Percentiles rank a stretch among this genome's conserved stretches.
Conservation (phyloP, 2,797 vertebrate species). For the Rousettus madagascariensis region DNA sequence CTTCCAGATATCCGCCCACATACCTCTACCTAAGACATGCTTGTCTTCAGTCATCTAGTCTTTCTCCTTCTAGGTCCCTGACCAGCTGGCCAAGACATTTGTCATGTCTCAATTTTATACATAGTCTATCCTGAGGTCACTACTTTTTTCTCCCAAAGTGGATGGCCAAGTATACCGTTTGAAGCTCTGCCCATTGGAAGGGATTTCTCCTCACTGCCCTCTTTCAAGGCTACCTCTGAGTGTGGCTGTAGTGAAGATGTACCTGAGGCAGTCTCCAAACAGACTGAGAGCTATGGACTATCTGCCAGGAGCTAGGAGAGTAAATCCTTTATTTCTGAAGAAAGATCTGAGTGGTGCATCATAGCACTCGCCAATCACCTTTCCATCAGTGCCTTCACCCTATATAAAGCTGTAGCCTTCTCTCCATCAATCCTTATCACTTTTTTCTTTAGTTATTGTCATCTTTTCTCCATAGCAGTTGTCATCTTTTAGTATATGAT, state of each 20-base stretch:
- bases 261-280: background rate
- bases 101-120: background rate
- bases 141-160: background rate
- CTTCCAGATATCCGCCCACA: background rate
- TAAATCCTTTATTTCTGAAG: background rate
- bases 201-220: background rate
- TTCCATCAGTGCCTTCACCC: background rate
- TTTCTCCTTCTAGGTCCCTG: background rate
- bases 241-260: fast-evolving
- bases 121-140: background rate
- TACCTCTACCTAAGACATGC: background rate
- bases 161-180: no score
- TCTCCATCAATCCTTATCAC: background rate
- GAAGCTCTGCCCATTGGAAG: background rate
- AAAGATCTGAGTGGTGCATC: no score
- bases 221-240: background rate
- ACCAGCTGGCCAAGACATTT: background rate
- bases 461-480: background rate
- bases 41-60: no score
- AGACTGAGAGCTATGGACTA: fast-evolving
- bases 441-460: no score
- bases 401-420: fast-evolving
- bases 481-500: background rate
- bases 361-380: fast-evolving
- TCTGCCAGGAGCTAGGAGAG: background rate